Percentiles rank a stretch among this genome's conserved stretches.
Conservation (phyloP, 1,140 invertebrate species). For the Adelges cooleyi region DNA sequence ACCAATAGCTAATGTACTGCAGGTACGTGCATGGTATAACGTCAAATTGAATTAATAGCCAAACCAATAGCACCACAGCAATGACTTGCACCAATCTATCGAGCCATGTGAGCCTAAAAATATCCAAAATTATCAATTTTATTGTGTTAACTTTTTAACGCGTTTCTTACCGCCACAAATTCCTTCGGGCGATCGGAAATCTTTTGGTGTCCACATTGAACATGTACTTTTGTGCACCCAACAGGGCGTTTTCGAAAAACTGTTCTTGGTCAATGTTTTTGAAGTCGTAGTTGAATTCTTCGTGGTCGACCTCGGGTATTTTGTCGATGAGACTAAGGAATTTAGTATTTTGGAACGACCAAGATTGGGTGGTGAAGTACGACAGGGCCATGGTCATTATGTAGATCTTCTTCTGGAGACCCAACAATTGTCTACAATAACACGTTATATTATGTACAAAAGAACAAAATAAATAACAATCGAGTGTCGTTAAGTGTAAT, state of each 20-base stretch:
- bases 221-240: constrained; percentile 46
- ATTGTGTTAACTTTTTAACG: too few relatives aligned
- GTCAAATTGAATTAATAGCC: not conserved
- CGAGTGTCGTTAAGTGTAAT: too few relatives aligned
- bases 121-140: not conserved
- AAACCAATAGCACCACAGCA: not conserved
- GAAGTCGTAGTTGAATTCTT: constrained; percentile 38
- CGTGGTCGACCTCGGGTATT: constrained; percentile 42
- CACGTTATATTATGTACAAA: too few relatives aligned
- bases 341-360: constrained; percentile 81
- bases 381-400: constrained; percentile 62
- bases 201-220: constrained; percentile 41
- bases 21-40: not conserved
- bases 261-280: constrained; percentile 39
- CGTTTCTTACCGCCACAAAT: not conserved
- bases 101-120: constrained; percentile 2
- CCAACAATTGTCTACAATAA: constrained; percentile 39
- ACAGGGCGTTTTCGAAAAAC: constrained; percentile 44
- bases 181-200: not conserved
- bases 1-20: not conserved
- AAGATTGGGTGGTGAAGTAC: constrained; percentile 84
- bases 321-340: constrained; percentile 51
- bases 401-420: constrained; percentile 44
- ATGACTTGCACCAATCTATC: not conserved
- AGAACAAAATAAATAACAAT: too few relatives aligned